A percentile compares a stretch with the other conserved stretches of the same genome.
Conservation (phyloP, 2,888 invertebrate species). For the Cephus runcator region DNA sequence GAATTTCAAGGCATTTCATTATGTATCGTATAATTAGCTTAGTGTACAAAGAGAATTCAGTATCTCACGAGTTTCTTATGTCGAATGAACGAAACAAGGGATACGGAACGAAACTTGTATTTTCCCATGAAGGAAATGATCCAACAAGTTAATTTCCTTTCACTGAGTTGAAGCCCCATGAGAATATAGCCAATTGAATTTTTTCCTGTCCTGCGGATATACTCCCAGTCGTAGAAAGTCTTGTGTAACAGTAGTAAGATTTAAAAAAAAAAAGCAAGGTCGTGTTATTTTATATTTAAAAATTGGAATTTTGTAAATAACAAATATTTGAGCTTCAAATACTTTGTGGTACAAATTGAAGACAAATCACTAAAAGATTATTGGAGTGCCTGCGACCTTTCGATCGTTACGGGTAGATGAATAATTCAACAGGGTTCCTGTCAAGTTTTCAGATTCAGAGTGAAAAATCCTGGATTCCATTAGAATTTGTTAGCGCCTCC, state of each 20-base stretch:
- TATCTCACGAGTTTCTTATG: not conserved
- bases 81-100: not conserved
- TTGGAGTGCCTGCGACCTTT: not conserved
- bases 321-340: not conserved
- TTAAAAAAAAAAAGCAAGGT: not conserved
- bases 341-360: not conserved
- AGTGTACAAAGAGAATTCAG: not conserved
- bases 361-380: not conserved
- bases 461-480: not conserved
- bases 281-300: not conserved
- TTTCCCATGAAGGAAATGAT: not conserved
- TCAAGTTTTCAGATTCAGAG: not conserved
- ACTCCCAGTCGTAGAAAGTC: not conserved
- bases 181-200: not conserved
- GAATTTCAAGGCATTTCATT: not conserved
- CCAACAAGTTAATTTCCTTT: not conserved
- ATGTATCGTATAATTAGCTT: not conserved
- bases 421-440: not conserved
- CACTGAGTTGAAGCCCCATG: not conserved
- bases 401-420: not conserved
- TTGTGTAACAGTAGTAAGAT: not conserved
- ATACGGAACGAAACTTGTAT: not conserved
- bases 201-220: not conserved
- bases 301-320: not conserved
- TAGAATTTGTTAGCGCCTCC: not conserved